Evolutionary conservation across 2,888 invertebrate species (phyloP).

Genomic region (Parnassius orleans): DNA sequence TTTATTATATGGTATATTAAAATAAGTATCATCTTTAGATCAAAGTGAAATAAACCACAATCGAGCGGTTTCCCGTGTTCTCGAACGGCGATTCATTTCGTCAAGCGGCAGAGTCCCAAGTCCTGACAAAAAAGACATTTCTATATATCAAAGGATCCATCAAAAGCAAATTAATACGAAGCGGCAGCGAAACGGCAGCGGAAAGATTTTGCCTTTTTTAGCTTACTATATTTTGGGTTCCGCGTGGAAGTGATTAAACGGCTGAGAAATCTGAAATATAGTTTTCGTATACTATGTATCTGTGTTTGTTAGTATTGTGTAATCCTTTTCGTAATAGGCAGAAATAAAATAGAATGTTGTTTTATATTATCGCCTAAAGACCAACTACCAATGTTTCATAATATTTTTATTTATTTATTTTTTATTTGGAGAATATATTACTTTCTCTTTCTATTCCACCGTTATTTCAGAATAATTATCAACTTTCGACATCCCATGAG

Average conservation of each 20-base stretch:
- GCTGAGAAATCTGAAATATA: background rate
- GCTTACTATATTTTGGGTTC: conserved; percentile 39
- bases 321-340: no score
- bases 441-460: no score
- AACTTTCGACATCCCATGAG: no score
- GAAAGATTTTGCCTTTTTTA: conserved; percentile 53
- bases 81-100: conserved; percentile 49
- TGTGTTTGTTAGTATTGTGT: no score
- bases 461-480: no score
- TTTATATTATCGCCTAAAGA: no score
- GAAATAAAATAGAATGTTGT: no score
- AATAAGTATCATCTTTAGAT: background rate
- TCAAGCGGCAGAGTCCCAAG: conserved; percentile 30
- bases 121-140: conserved; percentile 56
- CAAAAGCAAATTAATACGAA: conserved; percentile 65
- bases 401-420: no score
- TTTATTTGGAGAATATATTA: no score
- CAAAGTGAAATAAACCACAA: conserved; percentile 35
- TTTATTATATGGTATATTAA: no score
- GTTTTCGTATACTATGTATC: background rate
- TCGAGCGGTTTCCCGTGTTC: conserved; percentile 36
- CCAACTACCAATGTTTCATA: no score
- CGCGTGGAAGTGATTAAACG: conserved; percentile 16
- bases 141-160: conserved; percentile 55
- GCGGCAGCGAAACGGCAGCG: conserved; percentile 50